Evolutionary conservation across 2,888 invertebrate species (phyloP).

Genomic region (Eretmocerus hayati): DNA sequence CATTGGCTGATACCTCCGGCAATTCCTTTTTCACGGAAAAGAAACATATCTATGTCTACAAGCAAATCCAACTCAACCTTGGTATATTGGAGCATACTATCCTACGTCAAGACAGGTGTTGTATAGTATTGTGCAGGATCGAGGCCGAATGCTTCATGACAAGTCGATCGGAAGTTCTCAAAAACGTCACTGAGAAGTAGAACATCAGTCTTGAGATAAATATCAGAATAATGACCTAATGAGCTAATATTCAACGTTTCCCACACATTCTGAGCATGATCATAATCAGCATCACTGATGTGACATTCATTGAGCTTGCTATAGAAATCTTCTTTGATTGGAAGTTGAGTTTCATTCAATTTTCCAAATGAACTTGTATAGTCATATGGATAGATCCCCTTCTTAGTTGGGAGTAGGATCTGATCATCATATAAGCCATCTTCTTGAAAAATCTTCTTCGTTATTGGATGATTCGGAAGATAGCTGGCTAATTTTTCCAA

Average conservation of each 20-base stretch:
- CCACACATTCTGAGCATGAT: background rate
- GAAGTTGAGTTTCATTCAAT: too few relatives aligned
- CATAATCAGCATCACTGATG: background rate
- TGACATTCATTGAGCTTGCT: background rate
- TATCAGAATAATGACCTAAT: conserved; percentile 26
- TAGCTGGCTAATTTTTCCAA: conserved; percentile 13
- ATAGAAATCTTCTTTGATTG: too few relatives aligned
- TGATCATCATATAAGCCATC: too few relatives aligned
- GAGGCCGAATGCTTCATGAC: too few relatives aligned
- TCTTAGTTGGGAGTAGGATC: too few relatives aligned
- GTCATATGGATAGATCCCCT: background rate
- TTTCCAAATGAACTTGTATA: too few relatives aligned
- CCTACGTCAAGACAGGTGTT: background rate
- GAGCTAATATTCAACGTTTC: background rate
- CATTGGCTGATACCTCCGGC: conserved; percentile 24
- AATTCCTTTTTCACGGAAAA: conserved; percentile 24
- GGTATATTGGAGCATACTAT: background rate
- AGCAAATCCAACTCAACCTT: background rate
- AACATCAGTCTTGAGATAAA: conserved; percentile 7
- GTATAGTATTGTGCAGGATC: conserved; percentile 5
- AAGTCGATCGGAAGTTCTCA: conserved; percentile 4
- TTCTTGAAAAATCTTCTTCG: too few relatives aligned
- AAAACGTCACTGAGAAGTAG: conserved; percentile 4
- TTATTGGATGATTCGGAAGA: background rate
- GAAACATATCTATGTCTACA: conserved; percentile 21